Conservation (phyloP, 2,113 vertebrate species). For the Calidris pygmaea region DNA sequence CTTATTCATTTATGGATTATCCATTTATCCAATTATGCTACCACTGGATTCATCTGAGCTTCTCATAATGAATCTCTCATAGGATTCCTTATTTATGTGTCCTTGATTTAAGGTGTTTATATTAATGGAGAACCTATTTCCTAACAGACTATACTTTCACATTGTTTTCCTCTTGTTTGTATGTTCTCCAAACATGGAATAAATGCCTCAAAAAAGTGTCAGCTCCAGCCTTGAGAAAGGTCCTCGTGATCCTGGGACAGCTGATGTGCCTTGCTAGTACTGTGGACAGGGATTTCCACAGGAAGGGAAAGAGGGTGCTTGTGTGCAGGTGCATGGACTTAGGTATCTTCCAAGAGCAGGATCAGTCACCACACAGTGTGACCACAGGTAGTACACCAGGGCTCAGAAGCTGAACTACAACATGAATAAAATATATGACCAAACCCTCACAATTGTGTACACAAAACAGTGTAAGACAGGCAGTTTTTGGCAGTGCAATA, state of each 20-base stretch:
- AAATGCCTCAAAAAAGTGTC: background rate
- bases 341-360: background rate
- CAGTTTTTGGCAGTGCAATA: background rate
- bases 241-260: background rate
- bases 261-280: background rate
- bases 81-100: background rate
- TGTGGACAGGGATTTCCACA: background rate
- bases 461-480: background rate
- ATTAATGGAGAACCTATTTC: background rate
- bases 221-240: background rate
- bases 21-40: background rate
- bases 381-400: background rate
- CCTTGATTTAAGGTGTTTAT: background rate
- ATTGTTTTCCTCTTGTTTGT: background rate
- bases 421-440: background rate
- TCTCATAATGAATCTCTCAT: accelerated
- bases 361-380: background rate
- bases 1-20: background rate
- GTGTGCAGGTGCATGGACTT: background rate
- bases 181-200: background rate
- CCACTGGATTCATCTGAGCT: background rate
- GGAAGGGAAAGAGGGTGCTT: background rate
- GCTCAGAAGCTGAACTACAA: background rate
- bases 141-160: background rate
- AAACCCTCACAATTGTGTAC: background rate